These are phyloP conservation scores for Drosophila mimetica DNA, from an alignment of 2,888 invertebrate genomes.

Conservation along the genomic window DNA sequence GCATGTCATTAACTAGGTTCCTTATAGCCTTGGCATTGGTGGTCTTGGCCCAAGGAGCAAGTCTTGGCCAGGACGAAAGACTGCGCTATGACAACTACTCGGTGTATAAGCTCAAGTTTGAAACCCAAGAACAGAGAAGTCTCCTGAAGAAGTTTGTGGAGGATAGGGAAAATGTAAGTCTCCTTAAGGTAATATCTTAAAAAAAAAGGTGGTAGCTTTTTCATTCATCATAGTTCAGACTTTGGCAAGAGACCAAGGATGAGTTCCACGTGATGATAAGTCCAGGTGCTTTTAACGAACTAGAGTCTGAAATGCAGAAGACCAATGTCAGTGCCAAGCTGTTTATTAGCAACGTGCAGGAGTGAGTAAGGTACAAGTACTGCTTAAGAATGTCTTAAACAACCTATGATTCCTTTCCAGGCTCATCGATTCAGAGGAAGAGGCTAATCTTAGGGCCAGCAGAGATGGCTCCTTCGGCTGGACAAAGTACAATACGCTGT, in stretches of 20 bases:
- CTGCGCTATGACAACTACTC: constrained; percentile 67
- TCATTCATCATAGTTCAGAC: constrained; percentile 42
- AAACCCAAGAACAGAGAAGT: constrained; percentile 84
- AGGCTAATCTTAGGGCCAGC: constrained; percentile 52
- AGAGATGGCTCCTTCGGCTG: constrained; percentile 84
- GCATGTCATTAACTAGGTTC: constrained; percentile 6
- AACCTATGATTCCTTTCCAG: neutral
- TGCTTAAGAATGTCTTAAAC: neutral
- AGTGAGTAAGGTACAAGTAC: constrained; percentile 54
- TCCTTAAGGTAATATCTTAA: neutral
- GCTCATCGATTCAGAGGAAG: constrained; percentile 81
- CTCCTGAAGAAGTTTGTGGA: constrained; percentile 61
- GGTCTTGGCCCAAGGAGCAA: constrained; percentile 6
- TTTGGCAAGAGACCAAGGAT: constrained; percentile 58
- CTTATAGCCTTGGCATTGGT: neutral
- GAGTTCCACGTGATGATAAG: constrained; percentile 86
- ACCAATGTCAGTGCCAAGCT: constrained; percentile 81
- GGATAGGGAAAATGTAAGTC: constrained; percentile 37
- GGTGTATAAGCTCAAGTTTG: constrained; percentile 80
- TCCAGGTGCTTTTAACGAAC: constrained; percentile 85
- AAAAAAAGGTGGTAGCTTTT: neutral
- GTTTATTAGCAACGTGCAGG: constrained; percentile 87
- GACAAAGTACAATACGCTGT: constrained; percentile 86
- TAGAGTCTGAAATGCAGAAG: constrained; percentile 50
- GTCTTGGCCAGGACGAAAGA: constrained; percentile 11